These are phyloP conservation scores for Trachelus tabidus DNA, from an alignment of 2,888 invertebrate species.

Conservation along the genomic window DNA sequence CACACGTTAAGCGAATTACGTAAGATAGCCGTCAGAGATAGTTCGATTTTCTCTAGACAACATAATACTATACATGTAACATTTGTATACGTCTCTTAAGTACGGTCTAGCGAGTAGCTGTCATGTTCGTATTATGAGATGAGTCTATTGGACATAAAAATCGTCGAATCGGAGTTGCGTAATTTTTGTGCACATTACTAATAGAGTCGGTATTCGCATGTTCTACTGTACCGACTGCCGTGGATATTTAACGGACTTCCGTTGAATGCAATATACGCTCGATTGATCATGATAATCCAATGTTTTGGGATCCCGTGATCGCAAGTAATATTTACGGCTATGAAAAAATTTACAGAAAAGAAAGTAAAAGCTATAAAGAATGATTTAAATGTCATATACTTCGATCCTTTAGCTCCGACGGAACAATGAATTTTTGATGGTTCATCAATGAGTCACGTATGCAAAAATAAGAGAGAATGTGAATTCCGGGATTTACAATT, in stretches of 20 bases:
- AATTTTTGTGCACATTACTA: neutral
- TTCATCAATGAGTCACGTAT: neutral
- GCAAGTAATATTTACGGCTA: neutral
- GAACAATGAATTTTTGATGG: neutral
- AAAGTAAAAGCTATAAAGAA: neutral
- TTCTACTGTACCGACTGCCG: too few relatives aligned
- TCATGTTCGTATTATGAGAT: neutral
- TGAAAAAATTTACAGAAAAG: neutral
- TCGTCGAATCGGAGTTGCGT: neutral
- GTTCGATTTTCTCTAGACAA: neutral
- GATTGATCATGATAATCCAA: neutral
- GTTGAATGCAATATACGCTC: too few relatives aligned
- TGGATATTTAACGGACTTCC: too few relatives aligned
- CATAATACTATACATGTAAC: neutral
- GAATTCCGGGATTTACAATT: neutral
- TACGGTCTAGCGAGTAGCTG: neutral
- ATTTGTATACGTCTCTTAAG: neutral
- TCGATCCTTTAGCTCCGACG: neutral
- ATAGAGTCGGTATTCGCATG: too few relatives aligned
- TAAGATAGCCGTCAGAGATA: neutral
- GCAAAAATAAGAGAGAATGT: neutral
- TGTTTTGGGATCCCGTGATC: neutral
- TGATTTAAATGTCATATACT: neutral
- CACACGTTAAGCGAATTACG: conserved; percentile 15
- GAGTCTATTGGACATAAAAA: neutral